These are phyloP conservation scores for Noctua janthina DNA, from an alignment of 2,888 invertebrate species.

Conservation along the genomic window DNA sequence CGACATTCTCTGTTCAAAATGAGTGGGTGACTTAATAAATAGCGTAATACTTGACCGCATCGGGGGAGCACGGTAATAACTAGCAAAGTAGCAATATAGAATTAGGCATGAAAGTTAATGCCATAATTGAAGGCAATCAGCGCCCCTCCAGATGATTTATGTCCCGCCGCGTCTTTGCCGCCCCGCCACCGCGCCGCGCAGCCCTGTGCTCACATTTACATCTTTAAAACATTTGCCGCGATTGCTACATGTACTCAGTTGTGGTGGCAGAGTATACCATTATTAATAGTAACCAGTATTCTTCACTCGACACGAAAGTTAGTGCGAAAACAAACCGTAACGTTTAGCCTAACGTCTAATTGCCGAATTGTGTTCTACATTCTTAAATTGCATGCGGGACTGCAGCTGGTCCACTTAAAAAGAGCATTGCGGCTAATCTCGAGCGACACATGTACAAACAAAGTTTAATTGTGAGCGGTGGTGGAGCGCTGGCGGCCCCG, in stretches of 20 bases:
- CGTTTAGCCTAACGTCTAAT: constrained; percentile 66
- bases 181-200: constrained; percentile 57
- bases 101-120: constrained; percentile 89
- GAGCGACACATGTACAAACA: constrained; percentile 90
- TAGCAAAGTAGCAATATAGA: constrained; percentile 80
- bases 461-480: constrained; percentile 89
- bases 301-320: constrained; percentile 35
- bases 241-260: constrained; percentile 71
- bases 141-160: constrained; percentile 87
- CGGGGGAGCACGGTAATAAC: constrained; percentile 71
- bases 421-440: constrained; percentile 90
- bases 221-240: constrained; percentile 80
- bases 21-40: constrained; percentile 59
- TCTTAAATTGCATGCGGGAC: constrained; percentile 88
- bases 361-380: constrained; percentile 81
- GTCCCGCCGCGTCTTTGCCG: constrained; percentile 53
- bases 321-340: constrained; percentile 49
- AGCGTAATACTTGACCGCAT: constrained; percentile 73
- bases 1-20: constrained; percentile 16
- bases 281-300: constrained; percentile 66
- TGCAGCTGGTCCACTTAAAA: constrained; percentile 88
- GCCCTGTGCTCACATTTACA: constrained; percentile 78
- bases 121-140: constrained; percentile 89
- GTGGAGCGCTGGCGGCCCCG: constrained; percentile 76
- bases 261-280: constrained; percentile 59